phyloP scores from a whole-genome alignment of 2,888 invertebrate species.

The Dryocosmus kuriphilus region DNA sequence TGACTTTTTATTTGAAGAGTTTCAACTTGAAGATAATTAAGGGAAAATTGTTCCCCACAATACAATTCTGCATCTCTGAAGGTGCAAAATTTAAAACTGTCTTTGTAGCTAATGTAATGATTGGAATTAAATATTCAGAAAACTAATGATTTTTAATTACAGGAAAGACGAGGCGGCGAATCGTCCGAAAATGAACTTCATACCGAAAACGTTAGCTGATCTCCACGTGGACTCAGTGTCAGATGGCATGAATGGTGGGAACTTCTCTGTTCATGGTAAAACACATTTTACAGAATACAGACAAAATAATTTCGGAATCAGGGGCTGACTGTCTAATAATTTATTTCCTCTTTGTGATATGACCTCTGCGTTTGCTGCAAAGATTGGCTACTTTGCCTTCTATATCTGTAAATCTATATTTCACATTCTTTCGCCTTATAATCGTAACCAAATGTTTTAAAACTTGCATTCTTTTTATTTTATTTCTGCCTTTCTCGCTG shows the following conservation, averaged over 20 bases:
- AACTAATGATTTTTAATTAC: conserved; percentile 62
- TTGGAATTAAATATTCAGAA: no score
- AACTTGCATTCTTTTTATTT: background rate
- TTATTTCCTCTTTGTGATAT: conserved; percentile 58
- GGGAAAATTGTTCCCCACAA: no score
- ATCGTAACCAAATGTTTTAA: background rate
- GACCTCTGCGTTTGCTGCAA: conserved; percentile 46
- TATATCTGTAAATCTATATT: conserved; percentile 1
- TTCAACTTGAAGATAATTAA: background rate
- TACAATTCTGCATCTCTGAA: no score
- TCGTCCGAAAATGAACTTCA: conserved; percentile 93
- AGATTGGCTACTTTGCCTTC: conserved; percentile 35
- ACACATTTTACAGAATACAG: conserved; percentile 61
- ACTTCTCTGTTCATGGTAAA: conserved; percentile 80
- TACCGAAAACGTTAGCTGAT: conserved; percentile 93
- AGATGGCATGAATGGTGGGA: conserved; percentile 85
- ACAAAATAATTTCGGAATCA: conserved; percentile 72
- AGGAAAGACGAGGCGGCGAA: conserved; percentile 94
- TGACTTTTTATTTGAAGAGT: conserved; percentile 12
- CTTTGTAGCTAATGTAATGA: no score
- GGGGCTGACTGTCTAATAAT: conserved; percentile 67
- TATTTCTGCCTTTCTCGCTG: background rate
- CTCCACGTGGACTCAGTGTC: conserved; percentile 87
- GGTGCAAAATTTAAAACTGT: no score
- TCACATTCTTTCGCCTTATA: background rate